Percentiles rank a stretch among this genome's conserved stretches.
These are phyloP conservation scores for Rallus limicola DNA, from an alignment of 2,113 vertebrate species.

Conservation along the genomic window DNA sequence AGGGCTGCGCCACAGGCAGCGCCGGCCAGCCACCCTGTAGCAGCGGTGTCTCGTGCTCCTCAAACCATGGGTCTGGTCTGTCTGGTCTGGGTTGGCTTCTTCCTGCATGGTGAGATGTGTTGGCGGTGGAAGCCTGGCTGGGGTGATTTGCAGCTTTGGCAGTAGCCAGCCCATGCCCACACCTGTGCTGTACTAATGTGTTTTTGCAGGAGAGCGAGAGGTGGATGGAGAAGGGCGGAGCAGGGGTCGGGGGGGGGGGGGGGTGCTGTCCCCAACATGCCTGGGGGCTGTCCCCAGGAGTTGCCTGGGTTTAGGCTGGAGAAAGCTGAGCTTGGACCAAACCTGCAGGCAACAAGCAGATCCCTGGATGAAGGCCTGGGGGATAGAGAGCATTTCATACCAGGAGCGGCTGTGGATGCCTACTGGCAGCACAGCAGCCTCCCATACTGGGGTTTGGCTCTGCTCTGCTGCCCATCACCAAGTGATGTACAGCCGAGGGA, in stretches of 20 bases:
- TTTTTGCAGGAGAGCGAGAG: not conserved
- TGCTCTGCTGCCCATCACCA: fast-evolving
- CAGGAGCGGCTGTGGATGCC: not conserved
- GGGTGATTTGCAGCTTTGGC: not conserved
- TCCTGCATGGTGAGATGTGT: not conserved
- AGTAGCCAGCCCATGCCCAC: fast-evolving
- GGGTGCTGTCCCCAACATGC: not conserved
- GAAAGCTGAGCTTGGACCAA: not conserved
- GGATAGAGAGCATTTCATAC: not conserved
- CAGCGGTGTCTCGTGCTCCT: not conserved
- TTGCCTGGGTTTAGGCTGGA: fast-evolving
- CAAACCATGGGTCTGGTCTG: fast-evolving
- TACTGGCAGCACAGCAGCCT: not conserved
- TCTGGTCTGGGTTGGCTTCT: not conserved
- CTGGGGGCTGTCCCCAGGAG: too few relatives aligned
- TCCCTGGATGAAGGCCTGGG: not conserved
- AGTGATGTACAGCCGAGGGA: not conserved
- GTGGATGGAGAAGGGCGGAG: not conserved
- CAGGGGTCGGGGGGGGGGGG: too few relatives aligned
- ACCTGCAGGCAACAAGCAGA: fast-evolving
- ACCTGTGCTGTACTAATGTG: not conserved
- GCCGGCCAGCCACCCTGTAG: fast-evolving
- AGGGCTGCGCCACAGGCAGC: fast-evolving
- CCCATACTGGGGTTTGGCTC: not conserved
- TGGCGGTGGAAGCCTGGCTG: not conserved